Evolutionary conservation across 2,888 invertebrate genomes (phyloP).

Genomic region (Teinopalpus imperialis): DNA sequence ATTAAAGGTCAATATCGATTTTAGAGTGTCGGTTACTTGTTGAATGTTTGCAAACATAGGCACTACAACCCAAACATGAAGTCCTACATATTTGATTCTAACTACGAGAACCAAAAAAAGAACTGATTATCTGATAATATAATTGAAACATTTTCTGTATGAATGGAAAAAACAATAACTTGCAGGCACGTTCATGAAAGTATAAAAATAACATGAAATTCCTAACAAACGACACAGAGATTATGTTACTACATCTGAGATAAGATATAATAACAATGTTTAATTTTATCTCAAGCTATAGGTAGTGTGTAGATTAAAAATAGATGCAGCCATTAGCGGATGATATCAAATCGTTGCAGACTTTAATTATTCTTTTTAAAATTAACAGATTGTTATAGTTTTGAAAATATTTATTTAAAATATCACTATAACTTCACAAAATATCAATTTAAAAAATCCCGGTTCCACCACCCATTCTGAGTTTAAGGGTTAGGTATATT

Average conservation of each 20-base stretch:
- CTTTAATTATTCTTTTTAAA: slow-evolving; percentile 9
- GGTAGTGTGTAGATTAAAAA: slow-evolving; percentile 27
- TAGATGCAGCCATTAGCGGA: slow-evolving; percentile 24
- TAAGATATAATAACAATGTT: slow-evolving; percentile 27
- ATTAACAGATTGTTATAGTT: slow-evolving; percentile 1
- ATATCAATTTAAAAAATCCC: too few species aligned
- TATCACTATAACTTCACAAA: too few species aligned
- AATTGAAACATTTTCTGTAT: background rate
- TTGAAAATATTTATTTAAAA: background rate
- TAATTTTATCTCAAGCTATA: slow-evolving; percentile 26
- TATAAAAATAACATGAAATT: slow-evolving; percentile 23
- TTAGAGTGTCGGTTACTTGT: slow-evolving; percentile 75
- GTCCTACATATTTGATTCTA: background rate
- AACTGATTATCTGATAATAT: background rate
- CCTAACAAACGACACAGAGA: slow-evolving; percentile 22
- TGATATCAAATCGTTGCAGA: slow-evolving; percentile 17
- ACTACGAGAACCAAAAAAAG: background rate
- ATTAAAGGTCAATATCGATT: slow-evolving; percentile 63
- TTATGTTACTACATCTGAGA: slow-evolving; percentile 28
- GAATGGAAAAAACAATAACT: background rate
- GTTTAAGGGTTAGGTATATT: too few species aligned
- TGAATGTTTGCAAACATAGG: slow-evolving; percentile 57
- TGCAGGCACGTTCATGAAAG: slow-evolving; percentile 1
- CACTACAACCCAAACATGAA: slow-evolving; percentile 10
- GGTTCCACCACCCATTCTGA: too few species aligned